Base-by-base conservation (phyloP, 2,797 vertebrate species). In the Mus caroli region DNA sequence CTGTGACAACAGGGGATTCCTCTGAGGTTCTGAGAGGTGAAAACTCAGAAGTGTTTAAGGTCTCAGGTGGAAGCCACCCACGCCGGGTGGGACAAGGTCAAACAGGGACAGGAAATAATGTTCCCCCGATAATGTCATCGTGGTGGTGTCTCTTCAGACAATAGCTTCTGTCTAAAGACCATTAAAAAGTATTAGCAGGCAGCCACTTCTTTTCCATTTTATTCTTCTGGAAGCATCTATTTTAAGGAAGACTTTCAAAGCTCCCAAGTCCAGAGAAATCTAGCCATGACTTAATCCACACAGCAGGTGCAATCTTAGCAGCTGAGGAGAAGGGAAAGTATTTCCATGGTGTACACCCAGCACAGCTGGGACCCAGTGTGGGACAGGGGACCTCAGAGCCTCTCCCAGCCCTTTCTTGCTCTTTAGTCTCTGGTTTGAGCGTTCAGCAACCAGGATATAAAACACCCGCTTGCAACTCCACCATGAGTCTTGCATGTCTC, bases 161-260 rank as follows among this genome's bases (percentile, higher is more conserved):
- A 34, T 82, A 50, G 58, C 79, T 90, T 79, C 8, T 46, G 58
- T 82, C 58, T 19, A 43, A 75, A 75, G 46, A 20, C 56, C 37
- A 37, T 54, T 90, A 20, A 75, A 78, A 95, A 79, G 85, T 77
- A 90, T 80, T 80, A 95, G 78, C 83, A 94, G 83, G 75, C 3
- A 28, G 46, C 22, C 6, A 28, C 13, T 85, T 86, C 50, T 80
- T 92, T 94, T 79, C 24, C 77, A 90, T 80, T 94, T 91, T 62
- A 60, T 62, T 92, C 76, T 92, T 92, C 88, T 97, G 94, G 92
- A 96, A 96, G 94, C 26, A 77, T 88, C 90, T 96, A 96, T 97
- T 95, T 92, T 92, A 94, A 92, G 94, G 71, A 96, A 79, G 77
- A 64, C 52, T 92, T 90, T 67, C 87, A 67, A 79, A 40, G 78